Percentiles rank a stretch among this genome's conserved stretches.
Evolutionary conservation across 2,888 invertebrate species (phyloP).

Genomic region (Tachina fera): DNA sequence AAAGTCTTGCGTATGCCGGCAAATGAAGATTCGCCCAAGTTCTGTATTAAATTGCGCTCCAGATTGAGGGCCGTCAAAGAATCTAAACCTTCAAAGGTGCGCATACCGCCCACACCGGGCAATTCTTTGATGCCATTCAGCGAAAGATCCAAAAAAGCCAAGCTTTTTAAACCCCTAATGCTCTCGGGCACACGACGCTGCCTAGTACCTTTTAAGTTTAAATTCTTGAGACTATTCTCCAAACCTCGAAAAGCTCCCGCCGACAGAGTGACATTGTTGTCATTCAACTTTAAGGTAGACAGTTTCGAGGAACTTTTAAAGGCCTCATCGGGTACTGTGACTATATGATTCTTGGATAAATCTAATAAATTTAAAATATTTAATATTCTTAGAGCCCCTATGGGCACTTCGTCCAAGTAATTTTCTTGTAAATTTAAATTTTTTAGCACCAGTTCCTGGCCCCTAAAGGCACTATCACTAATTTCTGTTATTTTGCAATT

Average conservation of each 20-base stretch:
- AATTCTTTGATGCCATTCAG: conserved; percentile 93
- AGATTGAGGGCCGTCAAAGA: conserved; percentile 91
- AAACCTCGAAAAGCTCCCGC: conserved; percentile 90
- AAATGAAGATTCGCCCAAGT: conserved; percentile 90
- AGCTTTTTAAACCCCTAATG: conserved; percentile 88
- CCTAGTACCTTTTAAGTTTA: conserved; percentile 93
- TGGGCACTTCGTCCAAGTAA: conserved; percentile 90
- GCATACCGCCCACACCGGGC: conserved; percentile 87
- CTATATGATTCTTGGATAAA: conserved; percentile 91
- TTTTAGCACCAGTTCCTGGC: conserved; percentile 91
- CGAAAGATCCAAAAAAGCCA: conserved; percentile 95
- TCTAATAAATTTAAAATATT: conserved; percentile 90
- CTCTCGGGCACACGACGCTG: conserved; percentile 92
- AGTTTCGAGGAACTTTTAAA: conserved; percentile 89
- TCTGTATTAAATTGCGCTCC: conserved; percentile 93
- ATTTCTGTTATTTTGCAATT: conserved; percentile 90
- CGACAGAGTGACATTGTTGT: conserved; percentile 91
- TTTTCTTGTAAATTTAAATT: conserved; percentile 94
- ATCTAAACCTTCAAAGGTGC: conserved; percentile 90
- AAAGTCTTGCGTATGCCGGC: conserved; percentile 90
- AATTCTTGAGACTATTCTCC: conserved; percentile 91
- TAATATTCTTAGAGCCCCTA: conserved; percentile 87
- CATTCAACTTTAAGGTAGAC: conserved; percentile 92
- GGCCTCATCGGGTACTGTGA: conserved; percentile 88
- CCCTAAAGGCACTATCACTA: conserved; percentile 90